These are phyloP conservation scores for Crossocerus cetratus DNA, from an alignment of 2,888 invertebrate genomes.

Conservation along the genomic window DNA sequence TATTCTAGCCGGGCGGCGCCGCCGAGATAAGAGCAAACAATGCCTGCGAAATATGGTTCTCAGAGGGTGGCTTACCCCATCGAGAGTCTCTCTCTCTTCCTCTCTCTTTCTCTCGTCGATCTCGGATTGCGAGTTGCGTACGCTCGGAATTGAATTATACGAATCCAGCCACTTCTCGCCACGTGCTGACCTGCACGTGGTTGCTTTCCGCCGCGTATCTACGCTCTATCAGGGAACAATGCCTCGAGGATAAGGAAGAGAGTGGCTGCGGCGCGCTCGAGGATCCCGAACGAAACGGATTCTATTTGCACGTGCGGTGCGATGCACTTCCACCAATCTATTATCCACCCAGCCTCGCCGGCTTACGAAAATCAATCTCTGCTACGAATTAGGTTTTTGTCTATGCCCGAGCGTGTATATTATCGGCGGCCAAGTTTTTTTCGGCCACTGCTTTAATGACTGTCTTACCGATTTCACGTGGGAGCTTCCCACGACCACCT, in stretches of 20 bases:
- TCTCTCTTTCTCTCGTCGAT: too few relatives aligned
- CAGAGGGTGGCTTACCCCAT: slow-evolving; percentile 35
- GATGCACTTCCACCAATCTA: too few relatives aligned
- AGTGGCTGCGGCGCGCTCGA: slow-evolving; percentile 23
- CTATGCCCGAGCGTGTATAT: too few relatives aligned
- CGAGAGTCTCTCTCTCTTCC: slow-evolving; percentile 22
- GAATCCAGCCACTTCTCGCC: slow-evolving; percentile 58
- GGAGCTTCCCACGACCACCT: slow-evolving; percentile 46
- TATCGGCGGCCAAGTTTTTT: too few relatives aligned
- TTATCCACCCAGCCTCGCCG: too few relatives aligned
- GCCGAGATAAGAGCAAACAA: slow-evolving; percentile 55
- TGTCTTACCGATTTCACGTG: too few relatives aligned
- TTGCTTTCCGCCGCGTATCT: slow-evolving; percentile 35
- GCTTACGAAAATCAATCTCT: too few relatives aligned
- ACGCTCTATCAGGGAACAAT: slow-evolving; percentile 62
- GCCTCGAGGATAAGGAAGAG: slow-evolving; percentile 45
- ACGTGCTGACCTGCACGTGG: slow-evolving; percentile 61
- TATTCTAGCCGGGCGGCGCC: slow-evolving; percentile 27
- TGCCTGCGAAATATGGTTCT: slow-evolving; percentile 45
- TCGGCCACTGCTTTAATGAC: too few relatives aligned
- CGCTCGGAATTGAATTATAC: slow-evolving; percentile 59
- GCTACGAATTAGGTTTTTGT: too few relatives aligned
- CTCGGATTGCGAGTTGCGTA: slow-evolving; percentile 27
- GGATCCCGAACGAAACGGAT: slow-evolving; percentile 30
- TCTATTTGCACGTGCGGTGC: too few relatives aligned